Conservation (phyloP, 2,888 invertebrate species). For the Athetis lepigone region DNA sequence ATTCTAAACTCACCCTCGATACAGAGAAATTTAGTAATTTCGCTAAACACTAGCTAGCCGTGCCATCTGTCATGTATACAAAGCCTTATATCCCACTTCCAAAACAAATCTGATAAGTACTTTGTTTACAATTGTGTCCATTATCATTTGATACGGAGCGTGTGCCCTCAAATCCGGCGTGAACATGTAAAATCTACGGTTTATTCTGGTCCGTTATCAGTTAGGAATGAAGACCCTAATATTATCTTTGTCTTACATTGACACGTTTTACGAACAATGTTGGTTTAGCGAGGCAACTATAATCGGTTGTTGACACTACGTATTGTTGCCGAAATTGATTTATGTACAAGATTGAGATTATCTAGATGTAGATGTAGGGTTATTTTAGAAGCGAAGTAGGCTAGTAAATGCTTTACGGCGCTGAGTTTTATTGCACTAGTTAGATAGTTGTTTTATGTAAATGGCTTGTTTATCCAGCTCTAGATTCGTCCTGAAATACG, state of each 20-base stretch:
- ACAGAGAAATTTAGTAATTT: too few relatives aligned
- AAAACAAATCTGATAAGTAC: constrained; percentile 6
- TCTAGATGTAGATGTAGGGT: neutral
- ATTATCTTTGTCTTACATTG: constrained; percentile 22
- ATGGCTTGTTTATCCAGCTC: neutral
- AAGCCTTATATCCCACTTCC: neutral
- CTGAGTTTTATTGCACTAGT: neutral
- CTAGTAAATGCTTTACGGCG: neutral
- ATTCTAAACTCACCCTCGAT: too few relatives aligned
- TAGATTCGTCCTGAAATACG: neutral
- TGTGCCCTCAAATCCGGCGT: constrained; percentile 19
- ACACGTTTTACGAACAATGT: constrained; percentile 12
- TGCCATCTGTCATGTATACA: too few relatives aligned
- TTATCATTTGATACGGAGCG: constrained; percentile 32
- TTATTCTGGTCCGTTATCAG: constrained; percentile 31
- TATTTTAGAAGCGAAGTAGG: constrained; percentile 9
- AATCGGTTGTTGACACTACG: constrained; percentile 37
- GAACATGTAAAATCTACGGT: constrained; percentile 12
- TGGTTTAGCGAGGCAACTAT: constrained; percentile 23
- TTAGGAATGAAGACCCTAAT: constrained; percentile 15
- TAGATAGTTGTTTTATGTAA: neutral
- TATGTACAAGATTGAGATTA: constrained; percentile 9
- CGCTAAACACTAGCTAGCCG: too few relatives aligned
- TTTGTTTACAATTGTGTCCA: neutral
- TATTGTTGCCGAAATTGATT: constrained; percentile 16